Evolutionary conservation across 2,797 vertebrate species (phyloP).

Genomic region (Champsocephalus esox): DNA sequence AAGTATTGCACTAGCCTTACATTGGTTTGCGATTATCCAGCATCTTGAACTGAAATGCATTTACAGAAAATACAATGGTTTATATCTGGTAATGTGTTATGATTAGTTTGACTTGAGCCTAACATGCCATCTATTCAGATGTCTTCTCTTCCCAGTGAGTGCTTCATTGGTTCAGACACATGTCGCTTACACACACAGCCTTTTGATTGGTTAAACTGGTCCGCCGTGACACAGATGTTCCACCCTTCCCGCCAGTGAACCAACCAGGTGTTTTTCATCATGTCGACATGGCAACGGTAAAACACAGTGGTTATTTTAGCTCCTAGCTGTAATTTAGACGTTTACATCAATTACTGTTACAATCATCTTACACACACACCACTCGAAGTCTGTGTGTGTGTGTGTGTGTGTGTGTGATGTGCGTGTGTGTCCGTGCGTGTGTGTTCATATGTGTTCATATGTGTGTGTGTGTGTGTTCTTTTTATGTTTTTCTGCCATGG

Average conservation of each 20-base stretch:
- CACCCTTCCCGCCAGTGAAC: slow-evolving; percentile 64
- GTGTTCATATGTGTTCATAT: not conserved
- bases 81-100: slow-evolving; percentile 46
- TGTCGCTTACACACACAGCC: slow-evolving; percentile 45
- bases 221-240: slow-evolving; percentile 68
- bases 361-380: slow-evolving; percentile 74
- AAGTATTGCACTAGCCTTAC: slow-evolving; percentile 7
- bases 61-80: slow-evolving; percentile 26
- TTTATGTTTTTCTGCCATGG: slow-evolving; percentile 54
- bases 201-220: slow-evolving; percentile 63
- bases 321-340: slow-evolving; percentile 85
- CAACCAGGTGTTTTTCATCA: slow-evolving; percentile 82
- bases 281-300: slow-evolving; percentile 82
- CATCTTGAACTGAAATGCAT: slow-evolving; percentile 24
- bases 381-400: not conserved
- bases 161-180: slow-evolving; percentile 69
- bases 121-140: slow-evolving; percentile 48
- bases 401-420: not conserved
- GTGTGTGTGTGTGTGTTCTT: slow-evolving; percentile 29
- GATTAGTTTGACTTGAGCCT: slow-evolving; percentile 60
- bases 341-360: slow-evolving; percentile 86
- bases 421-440: not conserved
- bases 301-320: slow-evolving; percentile 85
- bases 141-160: slow-evolving; percentile 15
- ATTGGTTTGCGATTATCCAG: slow-evolving; percentile 36